Evolutionary conservation across 2,113 vertebrate species (phyloP), one percentile per base, ranked within the genome.

Genomic region (Cynopterus brachyotis): DNA sequence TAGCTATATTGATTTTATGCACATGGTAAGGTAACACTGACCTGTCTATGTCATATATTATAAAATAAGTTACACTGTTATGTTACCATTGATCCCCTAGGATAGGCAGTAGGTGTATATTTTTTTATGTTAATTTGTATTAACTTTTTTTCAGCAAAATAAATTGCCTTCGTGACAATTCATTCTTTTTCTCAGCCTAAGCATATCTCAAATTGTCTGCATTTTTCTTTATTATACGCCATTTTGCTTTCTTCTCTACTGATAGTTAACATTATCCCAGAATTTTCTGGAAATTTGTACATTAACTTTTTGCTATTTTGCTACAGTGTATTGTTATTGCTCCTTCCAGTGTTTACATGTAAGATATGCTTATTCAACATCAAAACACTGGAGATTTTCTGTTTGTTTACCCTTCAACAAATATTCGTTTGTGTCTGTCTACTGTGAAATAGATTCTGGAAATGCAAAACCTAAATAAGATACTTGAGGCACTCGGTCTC

Each of bases 251-350:
- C 55, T 50, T 67, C 8, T 45, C 69, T 42, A 30, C 40, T 16
- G 20, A 66, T 62, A 24, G 66, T 13, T 32, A 83, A 22, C 85
- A 37, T 8, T 42, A 42, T 73, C 57, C 20, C 57, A 0, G 70
- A 28, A 55, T 80, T 93, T 76, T 9, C 75, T 67, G 78, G 69
- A 93, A 50, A 55, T 86, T 66, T 78, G 50, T 17, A 0, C 84
- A 82, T 11, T 91, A 80, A 85, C 87, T 86, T 97, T 91, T 88
- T 53, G 50, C 57, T 85, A 12, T 91, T 89, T 82, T 89, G 59
- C 62, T 89, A 94, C 8, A 53, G 15, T 30, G 5, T 32, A 85
- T n/a, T 69, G 3, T 42, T 53, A 17, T 9, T 78, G 1, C 53
- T 76, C 60, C 40, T 81, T 95, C 91, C 0, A 0, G 55, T 93